A percentile compares a stretch with the other conserved stretches of the same genome.
Evolutionary conservation across 2,113 vertebrate genomes (phyloP).

Genomic region (Orthonyx spaldingii): DNA sequence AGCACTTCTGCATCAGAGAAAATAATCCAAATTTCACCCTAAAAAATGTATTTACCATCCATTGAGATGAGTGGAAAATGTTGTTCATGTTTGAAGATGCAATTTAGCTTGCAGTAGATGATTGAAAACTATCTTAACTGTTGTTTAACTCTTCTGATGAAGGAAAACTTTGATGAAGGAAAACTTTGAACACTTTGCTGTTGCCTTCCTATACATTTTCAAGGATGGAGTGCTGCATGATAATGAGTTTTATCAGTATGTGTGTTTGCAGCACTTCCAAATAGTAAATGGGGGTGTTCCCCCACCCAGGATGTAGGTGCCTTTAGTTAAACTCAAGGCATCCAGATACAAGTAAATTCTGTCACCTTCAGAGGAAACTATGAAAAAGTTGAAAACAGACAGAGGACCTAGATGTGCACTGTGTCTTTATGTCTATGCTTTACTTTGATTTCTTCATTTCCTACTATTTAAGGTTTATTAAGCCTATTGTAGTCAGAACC

Average conservation of each 20-base stretch:
- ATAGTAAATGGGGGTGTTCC: background rate
- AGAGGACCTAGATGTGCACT: background rate
- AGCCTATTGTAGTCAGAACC: background rate
- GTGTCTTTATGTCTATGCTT: background rate
- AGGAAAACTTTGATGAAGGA: background rate
- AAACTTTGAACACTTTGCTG: background rate
- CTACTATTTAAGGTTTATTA: background rate
- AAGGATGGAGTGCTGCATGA: background rate
- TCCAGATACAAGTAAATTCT: background rate
- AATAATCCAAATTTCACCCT: conserved; percentile 25
- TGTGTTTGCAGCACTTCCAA: background rate
- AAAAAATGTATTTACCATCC: background rate
- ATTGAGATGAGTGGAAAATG: background rate
- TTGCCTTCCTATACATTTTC: background rate
- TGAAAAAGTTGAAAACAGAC: background rate
- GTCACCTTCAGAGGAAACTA: background rate
- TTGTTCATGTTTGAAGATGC: background rate
- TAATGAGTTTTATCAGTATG: background rate
- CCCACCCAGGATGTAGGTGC: background rate
- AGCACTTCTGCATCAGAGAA: background rate
- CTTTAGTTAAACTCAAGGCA: background rate
- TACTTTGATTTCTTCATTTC: background rate
- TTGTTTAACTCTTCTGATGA: conserved; percentile 2
- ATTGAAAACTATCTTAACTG: conserved; percentile 1
- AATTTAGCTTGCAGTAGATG: background rate